A percentile compares a stretch with the other conserved stretches of the same genome.
These are phyloP conservation scores for Coenonympha arcania DNA, from an alignment of 2,888 invertebrate genomes.

Conservation along the genomic window DNA sequence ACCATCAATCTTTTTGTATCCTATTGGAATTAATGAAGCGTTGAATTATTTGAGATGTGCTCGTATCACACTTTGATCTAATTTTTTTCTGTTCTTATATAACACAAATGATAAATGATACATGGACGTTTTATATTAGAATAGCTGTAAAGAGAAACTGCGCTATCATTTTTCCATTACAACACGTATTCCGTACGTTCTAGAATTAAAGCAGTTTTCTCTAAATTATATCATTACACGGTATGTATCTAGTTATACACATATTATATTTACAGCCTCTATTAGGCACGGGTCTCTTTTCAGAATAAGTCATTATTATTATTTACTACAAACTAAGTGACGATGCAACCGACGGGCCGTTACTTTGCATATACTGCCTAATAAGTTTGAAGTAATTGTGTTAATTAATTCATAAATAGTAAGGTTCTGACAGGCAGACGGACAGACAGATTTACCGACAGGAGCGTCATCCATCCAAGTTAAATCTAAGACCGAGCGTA, in stretches of 20 bases:
- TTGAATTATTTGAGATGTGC: neutral
- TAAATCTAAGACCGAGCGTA: too few species aligned
- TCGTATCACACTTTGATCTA: constrained; percentile 1
- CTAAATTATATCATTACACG: constrained; percentile 22
- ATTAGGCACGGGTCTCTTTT: too few species aligned
- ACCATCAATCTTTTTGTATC: neutral
- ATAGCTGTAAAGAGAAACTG: constrained; percentile 7
- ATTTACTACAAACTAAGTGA: too few species aligned
- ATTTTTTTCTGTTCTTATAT: neutral
- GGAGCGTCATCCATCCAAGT: too few species aligned
- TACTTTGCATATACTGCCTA: too few species aligned
- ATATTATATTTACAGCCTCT: too few species aligned
- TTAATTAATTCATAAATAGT: too few species aligned
- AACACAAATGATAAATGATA: neutral
- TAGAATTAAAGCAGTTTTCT: constrained; percentile 16
- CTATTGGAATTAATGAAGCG: neutral
- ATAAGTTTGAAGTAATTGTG: too few species aligned
- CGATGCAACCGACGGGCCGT: too few species aligned
- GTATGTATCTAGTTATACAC: neutral
- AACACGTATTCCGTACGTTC: constrained; percentile 17
- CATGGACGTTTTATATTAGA: neutral
- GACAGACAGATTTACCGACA: too few species aligned
- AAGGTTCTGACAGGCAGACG: too few species aligned
- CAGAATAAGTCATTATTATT: too few species aligned
- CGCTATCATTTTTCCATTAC: constrained; percentile 29